Evolutionary conservation across 2,888 invertebrate genomes (phyloP), one percentile per base, ranked within the genome.

Genomic region (Microchrysa polita): DNA sequence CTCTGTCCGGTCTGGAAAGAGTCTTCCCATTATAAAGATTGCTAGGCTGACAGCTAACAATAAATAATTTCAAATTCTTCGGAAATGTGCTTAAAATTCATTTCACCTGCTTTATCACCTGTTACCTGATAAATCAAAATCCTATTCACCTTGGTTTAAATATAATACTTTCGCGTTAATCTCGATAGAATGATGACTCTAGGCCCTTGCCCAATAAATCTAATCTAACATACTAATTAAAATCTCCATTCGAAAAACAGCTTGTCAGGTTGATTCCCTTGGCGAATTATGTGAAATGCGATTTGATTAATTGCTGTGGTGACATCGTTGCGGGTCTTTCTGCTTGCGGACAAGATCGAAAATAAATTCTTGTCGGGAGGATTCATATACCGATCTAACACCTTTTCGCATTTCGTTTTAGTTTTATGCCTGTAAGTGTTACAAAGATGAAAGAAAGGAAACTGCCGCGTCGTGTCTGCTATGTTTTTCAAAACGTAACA

Each of bases 301-400:
- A 69, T 55, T 69, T 69, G 69, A 69, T 69, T 55, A 69, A 69
- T 69, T 55, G 55, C 14, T 20, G 55, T 20, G 40, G 55, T 69
- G 69, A 55, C 69, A 69, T 57, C 42, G 69, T 69, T 40, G 69
- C 67, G 53, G 67, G 67, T 44, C 65, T 65, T 69, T 55, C 55
- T 69, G 34, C 69, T 20, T 52, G 34, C 55, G 40, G 55, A 69
- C 69, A 69, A 55, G 69, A 69, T 69, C 69, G 69, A 69, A 69
- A 69, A 69, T 69, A 69, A 69, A 69, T 57, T 69, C 57, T 55
- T 69, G 69, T 69, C 69, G 27, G 27, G 57, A 7, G 57, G 34
- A 55, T 57, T 69, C 69, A 69, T n/a, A 69, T 57, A 55, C 69
- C 69, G 42, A 69, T 69, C 69, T 69, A 69, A 40, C 69, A 69